Evolutionary conservation across 2,113 vertebrate species (phyloP).

Genomic region (Rousettus leschenaultii): DNA sequence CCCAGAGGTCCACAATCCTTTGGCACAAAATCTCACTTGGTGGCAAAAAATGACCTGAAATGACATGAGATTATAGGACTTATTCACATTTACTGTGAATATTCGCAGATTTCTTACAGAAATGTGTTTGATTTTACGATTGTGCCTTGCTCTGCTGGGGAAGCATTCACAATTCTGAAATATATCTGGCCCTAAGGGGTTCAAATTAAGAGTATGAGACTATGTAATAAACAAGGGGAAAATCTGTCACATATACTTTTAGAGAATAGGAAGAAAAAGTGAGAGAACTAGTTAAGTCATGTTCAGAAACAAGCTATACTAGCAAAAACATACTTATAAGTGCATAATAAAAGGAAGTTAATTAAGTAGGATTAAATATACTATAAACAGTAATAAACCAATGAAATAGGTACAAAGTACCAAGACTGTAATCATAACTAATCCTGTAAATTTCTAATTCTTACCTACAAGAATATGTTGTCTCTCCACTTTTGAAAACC

Average conservation of each 20-base stretch:
- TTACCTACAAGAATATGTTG: slow-evolving; percentile 99
- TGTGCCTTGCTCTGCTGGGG: not conserved
- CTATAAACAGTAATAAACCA: not conserved
- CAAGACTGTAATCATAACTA: not conserved
- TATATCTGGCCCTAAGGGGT: not conserved
- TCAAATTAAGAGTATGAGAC: not conserved
- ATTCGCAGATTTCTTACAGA: slow-evolving; percentile 18
- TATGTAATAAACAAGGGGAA: slow-evolving; percentile 3
- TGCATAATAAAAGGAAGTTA: slow-evolving; percentile 7
- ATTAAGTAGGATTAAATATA: slow-evolving; percentile 3
- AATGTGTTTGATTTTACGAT: not conserved
- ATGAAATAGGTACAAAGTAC: not conserved
- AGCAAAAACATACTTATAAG: slow-evolving; percentile 27
- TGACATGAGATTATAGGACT: not conserved
- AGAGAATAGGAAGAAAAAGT: slow-evolving; percentile 10
- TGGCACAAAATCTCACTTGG: not conserved
- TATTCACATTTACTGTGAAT: not conserved
- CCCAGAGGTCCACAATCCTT: not conserved
- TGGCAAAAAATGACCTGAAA: not conserved
- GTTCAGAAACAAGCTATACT: slow-evolving; percentile 21
- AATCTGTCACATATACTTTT: not conserved
- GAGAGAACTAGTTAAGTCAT: slow-evolving; percentile 25
- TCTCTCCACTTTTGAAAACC: slow-evolving; percentile 97
- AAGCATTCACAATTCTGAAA: slow-evolving; percentile 47
- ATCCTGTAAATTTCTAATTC: slow-evolving; percentile 46